Conservation (phyloP, 2,797 vertebrate species). For the Bovichtus diacanthus region DNA sequence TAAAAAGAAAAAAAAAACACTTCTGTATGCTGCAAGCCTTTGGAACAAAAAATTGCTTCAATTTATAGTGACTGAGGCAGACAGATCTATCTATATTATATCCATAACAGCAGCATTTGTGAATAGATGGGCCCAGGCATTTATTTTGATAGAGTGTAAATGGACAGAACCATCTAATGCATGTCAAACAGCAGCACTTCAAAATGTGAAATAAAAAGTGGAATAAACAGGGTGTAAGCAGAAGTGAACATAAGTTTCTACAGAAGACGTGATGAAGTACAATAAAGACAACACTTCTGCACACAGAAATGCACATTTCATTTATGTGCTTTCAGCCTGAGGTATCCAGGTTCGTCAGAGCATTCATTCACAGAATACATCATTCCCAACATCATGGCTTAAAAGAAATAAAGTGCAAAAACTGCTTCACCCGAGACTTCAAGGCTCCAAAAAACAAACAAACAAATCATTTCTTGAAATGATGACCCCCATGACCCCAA, state of each 20-base stretch:
- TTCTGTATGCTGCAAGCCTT: slow-evolving; percentile 48
- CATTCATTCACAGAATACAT: neutral
- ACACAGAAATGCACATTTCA: slow-evolving; percentile 7
- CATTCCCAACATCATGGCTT: neutral
- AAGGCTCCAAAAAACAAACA: neutral
- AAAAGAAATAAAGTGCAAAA: neutral
- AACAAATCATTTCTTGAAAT: too few relatives aligned
- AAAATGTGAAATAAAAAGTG: slow-evolving; percentile 43
- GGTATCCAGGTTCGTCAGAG: slow-evolving; percentile 6
- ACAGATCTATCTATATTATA: slow-evolving; percentile 68
- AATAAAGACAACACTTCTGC: neutral
- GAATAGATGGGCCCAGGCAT: slow-evolving; percentile 48
- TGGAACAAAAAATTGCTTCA: slow-evolving; percentile 60
- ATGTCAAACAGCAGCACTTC: slow-evolving; percentile 68
- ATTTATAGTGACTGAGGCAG: slow-evolving; percentile 45
- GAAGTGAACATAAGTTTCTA: slow-evolving; percentile 27
- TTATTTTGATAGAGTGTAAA: slow-evolving; percentile 71
- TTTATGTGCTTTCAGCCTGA: slow-evolving; percentile 18
- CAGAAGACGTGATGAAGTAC: neutral
- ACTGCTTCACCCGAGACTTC: neutral
- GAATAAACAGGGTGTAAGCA: slow-evolving; percentile 29
- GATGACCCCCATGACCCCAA: too few relatives aligned
- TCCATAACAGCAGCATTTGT: slow-evolving; percentile 58
- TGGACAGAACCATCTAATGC: slow-evolving; percentile 62
- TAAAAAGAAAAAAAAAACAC: neutral